Evolutionary conservation across 2,113 vertebrate genomes (phyloP).

Genomic region (Lophura nycthemera): DNA sequence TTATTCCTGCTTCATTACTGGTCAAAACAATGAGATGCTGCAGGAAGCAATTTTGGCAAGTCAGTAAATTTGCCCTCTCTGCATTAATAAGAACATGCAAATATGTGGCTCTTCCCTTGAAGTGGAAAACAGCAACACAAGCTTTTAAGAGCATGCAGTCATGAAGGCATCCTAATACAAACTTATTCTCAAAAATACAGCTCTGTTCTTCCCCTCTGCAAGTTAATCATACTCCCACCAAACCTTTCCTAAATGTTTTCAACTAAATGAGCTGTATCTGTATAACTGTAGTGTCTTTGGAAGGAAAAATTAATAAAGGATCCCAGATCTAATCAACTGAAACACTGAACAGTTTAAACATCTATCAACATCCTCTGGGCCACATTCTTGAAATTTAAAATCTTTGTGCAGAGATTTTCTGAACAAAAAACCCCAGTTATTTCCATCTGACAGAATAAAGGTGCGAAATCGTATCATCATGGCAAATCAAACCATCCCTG

Average conservation of each 20-base stretch:
- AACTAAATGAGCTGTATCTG: not conserved
- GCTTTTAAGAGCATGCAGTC: not conserved
- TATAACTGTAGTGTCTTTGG: not conserved
- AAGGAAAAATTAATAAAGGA: not conserved
- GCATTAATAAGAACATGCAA: not conserved
- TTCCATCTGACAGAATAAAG: not conserved
- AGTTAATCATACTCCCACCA: not conserved
- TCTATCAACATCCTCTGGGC: accelerated
- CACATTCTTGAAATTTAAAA: not conserved
- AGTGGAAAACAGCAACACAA: not conserved
- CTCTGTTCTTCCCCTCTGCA: not conserved
- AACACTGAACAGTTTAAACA: not conserved
- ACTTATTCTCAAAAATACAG: not conserved
- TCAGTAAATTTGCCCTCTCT: not conserved
- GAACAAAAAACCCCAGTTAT: not conserved
- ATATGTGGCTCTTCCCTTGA: not conserved
- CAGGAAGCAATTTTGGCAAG: not conserved
- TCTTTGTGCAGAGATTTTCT: not conserved
- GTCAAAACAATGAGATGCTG: not conserved
- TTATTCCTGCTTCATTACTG: not conserved
- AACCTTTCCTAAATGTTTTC: not conserved
- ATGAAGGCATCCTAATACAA: not conserved
- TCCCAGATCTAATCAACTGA: not conserved
- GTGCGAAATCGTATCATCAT: not conserved
- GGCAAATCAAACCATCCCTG: not conserved